phyloP scores from a whole-genome alignment of 2,797 vertebrate genomes.

The Melanotaenia parkinsoni region DNA sequence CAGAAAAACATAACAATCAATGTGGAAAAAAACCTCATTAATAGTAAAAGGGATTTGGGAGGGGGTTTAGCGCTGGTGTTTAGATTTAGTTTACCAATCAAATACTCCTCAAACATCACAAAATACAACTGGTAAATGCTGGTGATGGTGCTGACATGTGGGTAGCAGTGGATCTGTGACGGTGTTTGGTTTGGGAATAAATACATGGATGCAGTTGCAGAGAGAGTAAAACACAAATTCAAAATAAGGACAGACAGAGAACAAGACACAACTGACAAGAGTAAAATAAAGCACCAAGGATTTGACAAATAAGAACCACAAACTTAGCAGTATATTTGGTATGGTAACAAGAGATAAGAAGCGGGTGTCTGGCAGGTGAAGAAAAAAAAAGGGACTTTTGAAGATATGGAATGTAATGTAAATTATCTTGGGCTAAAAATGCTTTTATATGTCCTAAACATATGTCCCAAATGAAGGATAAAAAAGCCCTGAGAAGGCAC shows the following conservation, averaged over 20 bases:
- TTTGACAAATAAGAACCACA: neutral
- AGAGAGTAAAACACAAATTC: neutral
- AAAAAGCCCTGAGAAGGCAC: too few relatives aligned
- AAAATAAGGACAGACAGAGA: neutral
- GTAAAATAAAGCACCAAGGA: neutral
- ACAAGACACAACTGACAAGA: neutral
- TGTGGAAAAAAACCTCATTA: neutral
- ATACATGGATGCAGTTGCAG: neutral
- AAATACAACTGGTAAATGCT: slow-evolving; percentile 11
- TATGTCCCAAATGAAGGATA: too few relatives aligned
- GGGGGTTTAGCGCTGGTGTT: neutral
- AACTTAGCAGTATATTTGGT: neutral
- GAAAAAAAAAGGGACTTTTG: neutral
- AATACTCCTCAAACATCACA: slow-evolving; percentile 22
- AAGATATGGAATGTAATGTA: neutral
- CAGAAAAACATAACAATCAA: neutral
- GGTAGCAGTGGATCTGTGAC: too few relatives aligned
- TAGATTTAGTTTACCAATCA: neutral
- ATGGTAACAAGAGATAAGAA: neutral
- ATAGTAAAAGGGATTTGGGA: neutral
- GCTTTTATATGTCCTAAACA: too few relatives aligned
- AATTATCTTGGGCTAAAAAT: too few relatives aligned
- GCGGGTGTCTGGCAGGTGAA: neutral
- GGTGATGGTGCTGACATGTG: neutral
- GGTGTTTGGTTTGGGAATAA: neutral